Base-by-base conservation (phyloP, 2,113 vertebrate genomes). In the Tragulus kanchil region DNA sequence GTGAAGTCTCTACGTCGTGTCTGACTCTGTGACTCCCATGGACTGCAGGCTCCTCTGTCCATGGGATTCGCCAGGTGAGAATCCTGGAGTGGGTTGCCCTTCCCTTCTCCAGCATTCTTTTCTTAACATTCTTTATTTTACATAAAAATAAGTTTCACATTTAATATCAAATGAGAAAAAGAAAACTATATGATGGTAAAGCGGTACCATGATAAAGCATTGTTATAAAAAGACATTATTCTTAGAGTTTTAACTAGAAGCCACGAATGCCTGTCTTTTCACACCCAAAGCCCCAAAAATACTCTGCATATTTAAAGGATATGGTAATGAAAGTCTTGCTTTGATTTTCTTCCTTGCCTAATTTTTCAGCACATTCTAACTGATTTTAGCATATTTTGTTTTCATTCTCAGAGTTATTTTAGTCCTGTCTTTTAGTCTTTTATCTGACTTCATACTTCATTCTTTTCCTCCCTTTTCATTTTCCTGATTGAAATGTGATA, bases 381-480 rank as follows among this genome's bases (percentile, higher is more conserved):
- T 90, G 23, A 77, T 85, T 96, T 94, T 59, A 75, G 61, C 75
- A n/a, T 58, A 91, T 78, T 93, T 89, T 81, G 14, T 82, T 97
- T 94, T 86, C 31, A 78, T 62, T 93, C 86, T 59, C 21, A 6
- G 23, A 81, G 28, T 84, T 89, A 73, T 83, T 97, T 97, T 86
- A 93, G n/a, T 89, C 56, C 19, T 31, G 9, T 83, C 56, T 85
- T 96, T 90, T 58, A 87, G 14, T 83, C 61, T 85, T 96, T 92
- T 48, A 85, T 89, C 84, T 79, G 11, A 95, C 36, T 78, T 93
- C 65, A 84, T 86, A 52, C n/a, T 81, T 91, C 45, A 90, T 90
- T 95, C 61, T 94, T 95, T 93, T 90, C n/a, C 50, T 89, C 83
- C 23, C 4, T 42, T 94, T 85, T 85, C 71, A 36, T 97, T 96